These are phyloP conservation scores for Elgaria multicarinata DNA, from an alignment of 2,113 vertebrate genomes.

Conservation along the genomic window DNA sequence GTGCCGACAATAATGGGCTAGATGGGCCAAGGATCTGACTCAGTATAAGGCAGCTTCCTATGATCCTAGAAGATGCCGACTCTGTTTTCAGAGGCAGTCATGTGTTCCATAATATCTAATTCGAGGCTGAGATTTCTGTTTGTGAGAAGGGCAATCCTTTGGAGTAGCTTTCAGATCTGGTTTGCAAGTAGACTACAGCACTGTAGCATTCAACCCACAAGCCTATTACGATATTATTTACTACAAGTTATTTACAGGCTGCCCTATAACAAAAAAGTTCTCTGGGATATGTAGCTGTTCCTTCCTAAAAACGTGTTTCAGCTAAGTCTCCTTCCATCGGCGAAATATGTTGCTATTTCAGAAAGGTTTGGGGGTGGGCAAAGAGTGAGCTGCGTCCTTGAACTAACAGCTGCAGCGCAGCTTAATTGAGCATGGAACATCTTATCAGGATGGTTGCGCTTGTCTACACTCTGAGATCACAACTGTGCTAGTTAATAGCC, in stretches of 20 bases:
- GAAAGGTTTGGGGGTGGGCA: background rate
- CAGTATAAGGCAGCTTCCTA: no score
- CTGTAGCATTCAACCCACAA: background rate
- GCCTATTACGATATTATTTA: background rate
- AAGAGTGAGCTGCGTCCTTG: conserved; percentile 3
- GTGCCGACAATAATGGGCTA: no score
- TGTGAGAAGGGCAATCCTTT: background rate
- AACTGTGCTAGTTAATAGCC: background rate
- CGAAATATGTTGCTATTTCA: background rate
- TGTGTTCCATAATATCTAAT: background rate
- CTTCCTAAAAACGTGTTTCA: background rate
- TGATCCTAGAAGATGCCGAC: background rate
- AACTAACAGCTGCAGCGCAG: background rate
- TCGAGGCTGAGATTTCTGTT: background rate
- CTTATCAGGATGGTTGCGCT: background rate
- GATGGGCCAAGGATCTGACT: no score
- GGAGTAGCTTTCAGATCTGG: background rate
- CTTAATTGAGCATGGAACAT: background rate
- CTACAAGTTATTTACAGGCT: background rate
- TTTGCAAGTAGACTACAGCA: background rate
- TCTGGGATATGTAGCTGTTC: background rate
- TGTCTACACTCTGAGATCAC: background rate
- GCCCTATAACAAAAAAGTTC: background rate
- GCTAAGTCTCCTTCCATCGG: background rate
- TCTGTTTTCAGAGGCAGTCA: background rate